Evolutionary conservation across 2,888 invertebrate species (phyloP), one percentile per base, ranked within the genome.

Genomic region (Drosophila pegasa): DNA sequence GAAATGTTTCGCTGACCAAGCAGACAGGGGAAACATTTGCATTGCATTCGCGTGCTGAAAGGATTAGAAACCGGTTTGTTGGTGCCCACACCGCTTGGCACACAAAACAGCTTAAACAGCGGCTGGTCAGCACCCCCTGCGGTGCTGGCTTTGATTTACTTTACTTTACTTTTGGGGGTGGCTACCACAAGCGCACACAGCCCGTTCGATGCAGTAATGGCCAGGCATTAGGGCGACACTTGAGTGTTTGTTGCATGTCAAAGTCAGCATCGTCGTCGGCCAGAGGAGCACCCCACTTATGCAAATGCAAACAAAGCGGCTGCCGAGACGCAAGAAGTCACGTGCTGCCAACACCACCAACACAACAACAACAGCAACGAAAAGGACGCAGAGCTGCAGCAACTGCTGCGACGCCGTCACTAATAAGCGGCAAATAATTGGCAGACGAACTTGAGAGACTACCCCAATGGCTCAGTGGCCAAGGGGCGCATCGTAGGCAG

Each of bases 381-480:
- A 25, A 16, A 20, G 25, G 27, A 29, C 6, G 27, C 45, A 45
- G 20, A 71, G 40, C 38, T 61, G 35, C 61, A 51, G 63, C 62
- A 75, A 40, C 54, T 56, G 43, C 54, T 56, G 43, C 63, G 52
- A 43, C 68, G 66, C 51, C 73, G 59, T 57, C 72, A 72, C 82
- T 87, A 86, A 86, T 87, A 86, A 86, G 75, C 83, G 75, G 87
- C 87, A 80, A 85, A 85, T 87, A 86, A 87, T 86, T 87, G 86
- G 87, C 85, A 87, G 78, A 78, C 78, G 75, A 82, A 79, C 87
- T 86, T 82, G 85, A 87, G 85, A 85, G 86, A 86, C 86, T 86
- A 86, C 85, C 86, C 85, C 86, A 86, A 86, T 71, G 83, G 65
- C 64, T 69, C 58, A 61, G 38, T 65, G 74, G 69, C 50, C 50